Evolutionary conservation across 2,113 vertebrate species (phyloP).

Genomic region (Dicerorhinus sumatrensis): DNA sequence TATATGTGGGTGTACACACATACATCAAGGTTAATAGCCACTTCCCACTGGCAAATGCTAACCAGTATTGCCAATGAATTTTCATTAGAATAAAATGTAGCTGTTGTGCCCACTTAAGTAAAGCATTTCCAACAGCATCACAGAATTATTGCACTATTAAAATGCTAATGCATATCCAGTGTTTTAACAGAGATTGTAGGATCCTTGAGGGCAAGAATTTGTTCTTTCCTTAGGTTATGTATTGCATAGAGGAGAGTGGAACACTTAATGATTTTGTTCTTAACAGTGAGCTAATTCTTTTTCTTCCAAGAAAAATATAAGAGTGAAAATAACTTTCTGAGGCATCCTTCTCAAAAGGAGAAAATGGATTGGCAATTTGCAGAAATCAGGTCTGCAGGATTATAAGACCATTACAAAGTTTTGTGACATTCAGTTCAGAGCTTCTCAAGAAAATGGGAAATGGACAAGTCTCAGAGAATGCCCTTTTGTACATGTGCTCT

Average conservation of each 20-base stretch:
- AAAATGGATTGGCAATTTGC: conserved; percentile 65
- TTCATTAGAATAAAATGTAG: conserved; percentile 72
- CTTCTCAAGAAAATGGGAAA: conserved; percentile 56
- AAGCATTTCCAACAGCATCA: conserved; percentile 41
- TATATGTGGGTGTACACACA: background rate
- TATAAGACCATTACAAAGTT: conserved; percentile 57
- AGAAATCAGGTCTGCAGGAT: conserved; percentile 62
- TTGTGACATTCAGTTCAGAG: background rate
- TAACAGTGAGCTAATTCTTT: conserved; percentile 68
- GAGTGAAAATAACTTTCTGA: conserved; percentile 64
- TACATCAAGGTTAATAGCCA: conserved; percentile 75
- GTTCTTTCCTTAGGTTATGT: conserved; percentile 61
- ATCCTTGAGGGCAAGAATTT: conserved; percentile 80
- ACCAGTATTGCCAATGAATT: conserved; percentile 57
- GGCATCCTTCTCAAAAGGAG: conserved; percentile 66
- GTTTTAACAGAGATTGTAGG: conserved; percentile 69
- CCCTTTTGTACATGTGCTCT: background rate
- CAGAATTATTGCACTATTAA: conserved; percentile 71
- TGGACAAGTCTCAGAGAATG: background rate
- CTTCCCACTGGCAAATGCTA: conserved; percentile 65
- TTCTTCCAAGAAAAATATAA: conserved; percentile 69
- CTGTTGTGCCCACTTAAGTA: conserved; percentile 66
- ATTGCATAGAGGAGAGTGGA: conserved; percentile 3
- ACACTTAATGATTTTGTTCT: conserved; percentile 63
- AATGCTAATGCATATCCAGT: conserved; percentile 68